phyloP scores from a whole-genome alignment of 2,113 vertebrate species.

The Melanotaenia duboulayi region DNA sequence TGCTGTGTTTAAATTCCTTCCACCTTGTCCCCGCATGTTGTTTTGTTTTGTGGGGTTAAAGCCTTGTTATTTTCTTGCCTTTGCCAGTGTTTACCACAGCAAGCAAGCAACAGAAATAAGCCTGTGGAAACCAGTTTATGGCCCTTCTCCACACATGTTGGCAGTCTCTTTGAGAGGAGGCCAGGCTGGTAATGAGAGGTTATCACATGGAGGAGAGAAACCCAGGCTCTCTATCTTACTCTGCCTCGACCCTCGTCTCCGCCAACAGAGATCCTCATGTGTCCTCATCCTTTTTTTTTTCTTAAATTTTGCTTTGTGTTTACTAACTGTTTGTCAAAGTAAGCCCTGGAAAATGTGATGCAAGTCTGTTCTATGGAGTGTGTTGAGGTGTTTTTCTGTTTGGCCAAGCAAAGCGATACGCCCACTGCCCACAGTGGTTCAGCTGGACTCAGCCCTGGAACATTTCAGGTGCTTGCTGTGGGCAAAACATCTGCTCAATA shows the following conservation, averaged over 20 bases:
- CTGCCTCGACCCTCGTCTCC: too few species aligned
- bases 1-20: not conserved
- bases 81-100: slow-evolving; percentile 68
- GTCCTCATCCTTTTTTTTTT: slow-evolving; percentile 3
- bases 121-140: slow-evolving; percentile 59
- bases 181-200: slow-evolving; percentile 75
- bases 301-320: not conserved
- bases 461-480: slow-evolving; percentile 49
- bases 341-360: slow-evolving; percentile 67
- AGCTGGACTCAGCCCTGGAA: slow-evolving; percentile 59
- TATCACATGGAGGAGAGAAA: slow-evolving; percentile 60
- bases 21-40: not conserved
- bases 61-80: slow-evolving; percentile 25
- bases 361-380: slow-evolving; percentile 3
- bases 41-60: slow-evolving; percentile 39
- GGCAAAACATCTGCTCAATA: slow-evolving; percentile 54
- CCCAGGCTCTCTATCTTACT: slow-evolving; percentile 37
- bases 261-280: slow-evolving; percentile 35
- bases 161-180: slow-evolving; percentile 61
- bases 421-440: slow-evolving; percentile 49
- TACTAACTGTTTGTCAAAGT: slow-evolving; percentile 48
- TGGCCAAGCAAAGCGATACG: slow-evolving; percentile 23
- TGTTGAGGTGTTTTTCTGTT: slow-evolving; percentile 53
- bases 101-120: slow-evolving; percentile 64
- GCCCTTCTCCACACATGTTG: slow-evolving; percentile 70